phyloP scores from a whole-genome alignment of 2,113 vertebrate genomes.

The Poeciliopsis retropinna region DNA sequence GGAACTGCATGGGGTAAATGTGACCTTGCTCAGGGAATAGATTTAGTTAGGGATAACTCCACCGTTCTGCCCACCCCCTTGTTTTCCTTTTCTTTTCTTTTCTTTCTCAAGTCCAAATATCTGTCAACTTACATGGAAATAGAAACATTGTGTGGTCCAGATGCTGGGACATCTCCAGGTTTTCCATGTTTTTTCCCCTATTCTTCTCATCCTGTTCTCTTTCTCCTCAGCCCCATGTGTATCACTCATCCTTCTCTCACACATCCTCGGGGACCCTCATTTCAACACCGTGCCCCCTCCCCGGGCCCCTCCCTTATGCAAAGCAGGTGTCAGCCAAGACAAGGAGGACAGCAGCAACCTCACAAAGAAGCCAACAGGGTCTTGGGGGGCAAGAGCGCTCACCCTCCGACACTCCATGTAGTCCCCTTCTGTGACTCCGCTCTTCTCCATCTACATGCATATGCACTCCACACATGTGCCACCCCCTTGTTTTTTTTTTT shows the following conservation, averaged over 20 bases:
- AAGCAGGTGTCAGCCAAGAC: constrained; percentile 79
- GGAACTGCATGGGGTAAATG: constrained; percentile 52
- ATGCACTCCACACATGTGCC: constrained; percentile 62
- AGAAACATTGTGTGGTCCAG: constrained; percentile 1
- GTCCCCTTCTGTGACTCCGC: constrained; percentile 45
- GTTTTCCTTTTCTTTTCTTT: constrained; percentile 9
- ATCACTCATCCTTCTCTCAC: constrained; percentile 27
- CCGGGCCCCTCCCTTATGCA: constrained; percentile 75
- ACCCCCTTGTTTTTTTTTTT: constrained; percentile 30
- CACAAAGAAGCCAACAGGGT: constrained; percentile 74
- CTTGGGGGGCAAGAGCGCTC: constrained; percentile 45
- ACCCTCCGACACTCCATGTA: constrained; percentile 21
- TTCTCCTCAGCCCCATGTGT: constrained; percentile 46
- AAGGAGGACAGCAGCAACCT: constrained; percentile 70
- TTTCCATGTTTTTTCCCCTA: constrained; percentile 30
- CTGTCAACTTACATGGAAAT: constrained; percentile 6
- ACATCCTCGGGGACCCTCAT: constrained; percentile 69
- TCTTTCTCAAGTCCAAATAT: constrained; percentile 13
- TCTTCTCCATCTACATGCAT: constrained; percentile 53
- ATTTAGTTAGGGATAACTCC: constrained; percentile 34
- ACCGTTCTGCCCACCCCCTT: constrained; percentile 1
- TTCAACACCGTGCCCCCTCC: constrained; percentile 58
- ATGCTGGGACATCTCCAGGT: constrained; percentile 30
- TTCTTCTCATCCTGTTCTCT: constrained; percentile 42
- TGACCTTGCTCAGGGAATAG: constrained; percentile 64